Conservation (phyloP, 2,113 vertebrate species). For the Ondatra zibethicus region DNA sequence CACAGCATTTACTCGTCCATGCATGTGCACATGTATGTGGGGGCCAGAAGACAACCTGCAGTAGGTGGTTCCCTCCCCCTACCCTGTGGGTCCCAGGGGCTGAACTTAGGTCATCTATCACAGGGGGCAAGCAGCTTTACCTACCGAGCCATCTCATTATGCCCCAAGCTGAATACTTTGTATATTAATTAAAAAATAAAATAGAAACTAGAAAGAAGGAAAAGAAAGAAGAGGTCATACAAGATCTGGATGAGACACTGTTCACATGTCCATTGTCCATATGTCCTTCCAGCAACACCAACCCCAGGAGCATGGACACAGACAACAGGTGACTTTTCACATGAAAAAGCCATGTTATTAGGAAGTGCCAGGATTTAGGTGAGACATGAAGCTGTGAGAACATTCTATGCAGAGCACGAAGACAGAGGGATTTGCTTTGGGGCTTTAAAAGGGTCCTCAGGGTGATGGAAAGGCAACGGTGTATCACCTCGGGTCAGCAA, state of each 20-base stretch:
- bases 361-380: not conserved
- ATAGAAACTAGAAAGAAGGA: too few relatives aligned
- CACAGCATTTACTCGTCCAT: not conserved
- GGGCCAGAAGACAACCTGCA: not conserved
- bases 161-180: not conserved
- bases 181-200: not conserved
- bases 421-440: not conserved
- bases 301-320: not conserved
- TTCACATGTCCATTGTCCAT: not conserved
- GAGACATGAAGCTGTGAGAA: not conserved
- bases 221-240: not conserved
- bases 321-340: too few relatives aligned
- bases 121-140: not conserved
- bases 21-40: not conserved
- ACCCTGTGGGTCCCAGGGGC: not conserved
- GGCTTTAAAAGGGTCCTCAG: not conserved
- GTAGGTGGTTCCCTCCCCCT: too few relatives aligned
- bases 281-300: not conserved
- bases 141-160: not conserved
- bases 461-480: not conserved
- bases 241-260: not conserved
- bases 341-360: not conserved
- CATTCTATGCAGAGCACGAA: not conserved
- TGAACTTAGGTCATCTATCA: too few relatives aligned
- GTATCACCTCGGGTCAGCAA: not conserved